Evolutionary conservation across 2,888 invertebrate genomes (phyloP).

Genomic region (Aspidiotus rigidus): DNA sequence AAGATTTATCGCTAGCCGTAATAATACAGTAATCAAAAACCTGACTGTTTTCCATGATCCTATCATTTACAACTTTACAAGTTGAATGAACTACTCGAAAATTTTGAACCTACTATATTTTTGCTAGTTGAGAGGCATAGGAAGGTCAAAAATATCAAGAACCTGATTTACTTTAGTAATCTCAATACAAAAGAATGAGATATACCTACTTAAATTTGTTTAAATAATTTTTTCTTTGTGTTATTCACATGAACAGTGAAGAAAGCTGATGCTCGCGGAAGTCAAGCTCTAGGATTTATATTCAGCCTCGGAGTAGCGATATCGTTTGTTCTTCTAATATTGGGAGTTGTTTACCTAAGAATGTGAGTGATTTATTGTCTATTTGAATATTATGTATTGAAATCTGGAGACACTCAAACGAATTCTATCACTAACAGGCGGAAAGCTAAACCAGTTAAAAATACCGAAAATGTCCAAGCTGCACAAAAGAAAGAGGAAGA

Average conservation of each 20-base stretch:
- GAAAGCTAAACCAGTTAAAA: constrained; percentile 76
- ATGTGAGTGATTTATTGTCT: constrained; percentile 53
- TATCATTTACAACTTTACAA: no score
- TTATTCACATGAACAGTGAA: constrained; percentile 8
- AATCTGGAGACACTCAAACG: not conserved
- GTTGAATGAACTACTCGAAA: no score
- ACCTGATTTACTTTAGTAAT: no score
- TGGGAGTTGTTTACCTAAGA: constrained; percentile 71
- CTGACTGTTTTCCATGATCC: no score
- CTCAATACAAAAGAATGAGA: no score
- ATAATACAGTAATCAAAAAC: no score
- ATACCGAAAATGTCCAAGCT: constrained; percentile 78
- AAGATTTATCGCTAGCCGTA: no score
- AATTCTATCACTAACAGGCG: constrained; percentile 48
- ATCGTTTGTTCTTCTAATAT: constrained; percentile 63
- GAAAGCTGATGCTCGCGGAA: constrained; percentile 44
- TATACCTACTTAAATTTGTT: no score
- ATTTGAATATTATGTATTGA: not conserved
- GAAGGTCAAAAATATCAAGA: no score
- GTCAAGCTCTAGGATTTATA: constrained; percentile 63
- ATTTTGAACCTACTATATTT: no score
- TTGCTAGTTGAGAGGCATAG: no score
- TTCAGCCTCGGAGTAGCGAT: constrained; percentile 77
- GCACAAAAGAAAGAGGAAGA: constrained; percentile 78
- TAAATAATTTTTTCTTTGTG: no score